A percentile compares a stretch with the other conserved stretches of the same genome.
These are phyloP conservation scores for Alaudala cheleensis DNA, from an alignment of 2,113 vertebrate species.

Conservation along the genomic window DNA sequence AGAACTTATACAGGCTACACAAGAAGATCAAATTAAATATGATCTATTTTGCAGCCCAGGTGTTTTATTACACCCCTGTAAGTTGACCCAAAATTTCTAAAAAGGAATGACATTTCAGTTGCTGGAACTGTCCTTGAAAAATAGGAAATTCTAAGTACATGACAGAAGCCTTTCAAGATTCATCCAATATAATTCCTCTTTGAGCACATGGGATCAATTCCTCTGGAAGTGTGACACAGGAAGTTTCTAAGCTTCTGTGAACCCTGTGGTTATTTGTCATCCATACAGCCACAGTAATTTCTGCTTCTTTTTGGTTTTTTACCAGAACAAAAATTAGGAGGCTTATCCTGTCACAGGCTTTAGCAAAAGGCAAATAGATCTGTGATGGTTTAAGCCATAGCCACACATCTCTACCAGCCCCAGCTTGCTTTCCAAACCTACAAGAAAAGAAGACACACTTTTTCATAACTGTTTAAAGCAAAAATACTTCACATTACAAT, in stretches of 20 bases:
- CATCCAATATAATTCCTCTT: neutral
- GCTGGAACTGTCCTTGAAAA: neutral
- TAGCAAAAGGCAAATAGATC: neutral
- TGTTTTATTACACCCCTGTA: neutral
- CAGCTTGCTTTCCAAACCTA: neutral
- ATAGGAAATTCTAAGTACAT: fast-evolving
- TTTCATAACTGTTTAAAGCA: neutral
- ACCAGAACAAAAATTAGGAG: neutral
- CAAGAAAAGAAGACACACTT: neutral
- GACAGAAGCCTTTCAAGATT: neutral
- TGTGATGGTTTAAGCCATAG: neutral
- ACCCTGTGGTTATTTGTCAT: neutral
- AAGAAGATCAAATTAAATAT: neutral
- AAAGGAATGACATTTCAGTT: neutral
- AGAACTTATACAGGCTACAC: neutral
- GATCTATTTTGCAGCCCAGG: neutral
- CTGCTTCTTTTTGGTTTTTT: neutral
- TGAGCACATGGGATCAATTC: neutral
- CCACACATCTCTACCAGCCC: neutral
- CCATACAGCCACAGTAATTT: neutral
- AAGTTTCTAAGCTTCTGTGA: neutral
- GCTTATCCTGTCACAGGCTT: neutral
- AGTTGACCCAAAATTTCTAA: neutral
- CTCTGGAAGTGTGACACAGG: neutral
- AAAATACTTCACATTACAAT: neutral